Evolutionary conservation across 2,797 vertebrate genomes (phyloP).

Genomic region (Garrulus glandarius): DNA sequence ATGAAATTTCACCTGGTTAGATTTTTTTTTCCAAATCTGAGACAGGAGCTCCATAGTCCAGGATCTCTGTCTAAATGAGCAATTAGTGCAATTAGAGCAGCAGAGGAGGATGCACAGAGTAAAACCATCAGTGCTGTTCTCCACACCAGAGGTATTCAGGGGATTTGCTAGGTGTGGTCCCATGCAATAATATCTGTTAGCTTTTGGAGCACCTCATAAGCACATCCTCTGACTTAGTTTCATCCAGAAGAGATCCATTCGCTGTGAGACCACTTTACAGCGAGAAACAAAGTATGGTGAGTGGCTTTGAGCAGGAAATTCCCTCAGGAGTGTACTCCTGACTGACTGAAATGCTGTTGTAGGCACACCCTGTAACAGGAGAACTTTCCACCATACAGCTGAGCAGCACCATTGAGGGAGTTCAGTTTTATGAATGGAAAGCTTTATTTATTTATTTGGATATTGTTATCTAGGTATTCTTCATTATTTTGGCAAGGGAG

Average conservation of each 20-base stretch:
- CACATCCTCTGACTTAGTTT: not conserved
- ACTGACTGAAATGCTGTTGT: not conserved
- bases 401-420: not conserved
- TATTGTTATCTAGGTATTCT: not conserved
- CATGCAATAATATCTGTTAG: not conserved
- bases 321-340: not conserved
- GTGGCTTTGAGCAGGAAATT: not conserved
- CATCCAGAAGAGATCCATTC: not conserved
- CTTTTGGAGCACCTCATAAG: not conserved
- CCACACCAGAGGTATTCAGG: not conserved
- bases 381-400: not conserved
- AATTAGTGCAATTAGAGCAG: not conserved
- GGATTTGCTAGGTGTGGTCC: not conserved
- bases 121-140: not conserved
- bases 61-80: not conserved
- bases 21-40: not conserved
- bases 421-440: not conserved
- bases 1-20: slow-evolving; percentile 17
- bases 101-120: not conserved
- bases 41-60: not conserved
- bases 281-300: not conserved
- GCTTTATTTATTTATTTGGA: not conserved
- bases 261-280: not conserved
- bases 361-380: not conserved
- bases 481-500: not conserved